Evolutionary conservation across 2,113 vertebrate genomes (phyloP), one percentile per base, ranked within the genome.

Genomic region (Grallaria varia): DNA sequence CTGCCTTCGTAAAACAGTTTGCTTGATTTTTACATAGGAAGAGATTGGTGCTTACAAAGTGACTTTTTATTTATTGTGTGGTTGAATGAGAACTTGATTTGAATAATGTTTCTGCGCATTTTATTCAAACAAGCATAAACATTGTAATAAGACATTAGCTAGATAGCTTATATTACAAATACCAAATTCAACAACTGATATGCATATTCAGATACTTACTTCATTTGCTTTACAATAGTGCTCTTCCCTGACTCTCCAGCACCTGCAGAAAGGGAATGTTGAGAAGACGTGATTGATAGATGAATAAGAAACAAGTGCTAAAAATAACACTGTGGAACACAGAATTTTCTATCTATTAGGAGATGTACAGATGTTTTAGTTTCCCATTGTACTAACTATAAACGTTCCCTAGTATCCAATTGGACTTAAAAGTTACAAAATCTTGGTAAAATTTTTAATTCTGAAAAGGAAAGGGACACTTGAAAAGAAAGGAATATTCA

Each of bases 161-260:
- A 63, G 72, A 60, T 33, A 78, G 76, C 47, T 89, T 71, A 55
- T 55, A 45, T 12, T 39, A 78, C 56, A 66, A 58, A 89, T 66
- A 28, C 37, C 28, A 90, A 59, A 75, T 73, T 78, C 52, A 89
- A 68, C 35, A 67, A n/a, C 44, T 52, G 20, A 24, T 69, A 64
- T 66, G 60, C 75, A 89, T 96, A 90, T 91, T 91, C 39, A 87
- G 89, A 11, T 75, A 98, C 98, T 79, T 98, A 98, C 98, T 98
- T 98, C 98, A 98, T 98, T 97, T 98, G 98, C 84, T 98, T 98
- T 84, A 98, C 98, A 49, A 98, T 98, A 23, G 98, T 98, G 85
- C 98, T 98, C 96, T 98, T 98, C 52, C 98, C 98, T 5, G 98
- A 98, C 93, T 98, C 98, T 77, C 98, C 98, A 93, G 98, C 98